Evolutionary conservation across 2,113 vertebrate genomes (phyloP).

Genomic region (Stomatorhinus ivindoensis): DNA sequence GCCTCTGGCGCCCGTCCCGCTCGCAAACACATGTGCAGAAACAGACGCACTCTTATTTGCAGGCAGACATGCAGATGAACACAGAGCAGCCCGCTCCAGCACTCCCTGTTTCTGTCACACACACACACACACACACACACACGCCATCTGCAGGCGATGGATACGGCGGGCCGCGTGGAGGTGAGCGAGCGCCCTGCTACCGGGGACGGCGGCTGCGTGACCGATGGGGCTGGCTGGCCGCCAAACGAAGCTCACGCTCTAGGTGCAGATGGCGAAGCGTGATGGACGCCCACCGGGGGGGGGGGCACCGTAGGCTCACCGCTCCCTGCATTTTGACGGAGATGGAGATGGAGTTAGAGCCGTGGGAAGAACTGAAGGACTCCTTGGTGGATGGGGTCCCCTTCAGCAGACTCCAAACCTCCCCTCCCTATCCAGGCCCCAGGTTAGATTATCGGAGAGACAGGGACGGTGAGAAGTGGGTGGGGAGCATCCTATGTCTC

Average conservation of each 20-base stretch:
- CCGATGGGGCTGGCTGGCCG: slow-evolving; percentile 49
- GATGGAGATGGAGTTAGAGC: neutral
- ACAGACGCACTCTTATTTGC: slow-evolving; percentile 26
- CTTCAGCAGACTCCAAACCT: neutral
- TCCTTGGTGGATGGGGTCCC: neutral
- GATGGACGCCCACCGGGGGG: slow-evolving; percentile 49
- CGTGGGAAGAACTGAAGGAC: neutral
- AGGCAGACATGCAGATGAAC: slow-evolving; percentile 23
- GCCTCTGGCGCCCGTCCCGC: neutral
- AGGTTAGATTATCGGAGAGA: neutral
- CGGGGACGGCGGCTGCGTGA: slow-evolving; percentile 41
- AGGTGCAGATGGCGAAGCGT: slow-evolving; percentile 52
- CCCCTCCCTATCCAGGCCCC: neutral
- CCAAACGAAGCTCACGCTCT: slow-evolving; percentile 46
- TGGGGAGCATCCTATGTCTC: neutral
- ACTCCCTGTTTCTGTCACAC: neutral
- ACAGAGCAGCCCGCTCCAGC: slow-evolving; percentile 6
- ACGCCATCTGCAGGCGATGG: neutral
- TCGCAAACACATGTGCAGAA: slow-evolving; percentile 15
- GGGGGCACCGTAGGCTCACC: slow-evolving; percentile 10
- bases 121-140: neutral
- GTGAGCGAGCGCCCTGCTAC: slow-evolving; percentile 29
- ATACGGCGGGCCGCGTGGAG: slow-evolving; percentile 22
- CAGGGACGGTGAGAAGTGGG: neutral
- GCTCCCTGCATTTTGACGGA: neutral